Evolutionary conservation across 2,888 invertebrate species (phyloP).

Genomic region (Heteromyza rotundicornis): DNA sequence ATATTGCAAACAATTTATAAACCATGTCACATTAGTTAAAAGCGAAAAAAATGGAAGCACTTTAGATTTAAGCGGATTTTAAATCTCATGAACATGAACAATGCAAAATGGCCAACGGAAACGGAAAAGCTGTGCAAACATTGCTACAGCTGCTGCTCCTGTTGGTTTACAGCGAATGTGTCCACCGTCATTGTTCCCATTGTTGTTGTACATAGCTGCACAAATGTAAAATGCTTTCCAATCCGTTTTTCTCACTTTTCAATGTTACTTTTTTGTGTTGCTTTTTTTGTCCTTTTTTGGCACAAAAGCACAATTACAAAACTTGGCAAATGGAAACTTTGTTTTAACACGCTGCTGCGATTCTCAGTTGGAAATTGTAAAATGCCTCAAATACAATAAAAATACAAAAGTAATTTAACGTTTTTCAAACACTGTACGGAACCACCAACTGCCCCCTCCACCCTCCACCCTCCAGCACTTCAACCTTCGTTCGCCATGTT

Average conservation of each 20-base stretch:
- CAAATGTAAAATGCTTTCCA: conserved; percentile 13
- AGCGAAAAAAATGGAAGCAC: no score
- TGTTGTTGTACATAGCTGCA: not conserved
- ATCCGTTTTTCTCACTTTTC: conserved; percentile 6
- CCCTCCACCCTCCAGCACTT: not conserved
- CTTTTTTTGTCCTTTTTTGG: not conserved
- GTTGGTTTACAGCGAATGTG: conserved; percentile 9
- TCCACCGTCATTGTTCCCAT: conserved; percentile 3
- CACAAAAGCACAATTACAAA: not conserved
- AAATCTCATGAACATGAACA: not conserved
- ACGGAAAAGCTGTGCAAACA: conserved; percentile 9
- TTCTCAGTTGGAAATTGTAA: not conserved
- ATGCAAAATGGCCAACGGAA: conserved; percentile 17
- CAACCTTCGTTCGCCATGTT: not conserved
- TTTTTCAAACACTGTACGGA: no score
- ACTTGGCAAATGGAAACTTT: conserved; percentile 1
- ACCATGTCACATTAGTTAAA: no score
- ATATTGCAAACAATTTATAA: no score
- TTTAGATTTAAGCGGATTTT: conserved; percentile 4
- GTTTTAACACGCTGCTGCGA: conserved; percentile 7
- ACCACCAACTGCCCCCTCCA: not conserved
- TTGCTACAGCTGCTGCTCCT: conserved; percentile 9
- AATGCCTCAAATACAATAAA: not conserved
- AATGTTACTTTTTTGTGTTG: not conserved
- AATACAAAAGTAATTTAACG: no score